Evolutionary conservation across 2,113 vertebrate genomes (phyloP).

Genomic region (Pollachius pollachius): DNA sequence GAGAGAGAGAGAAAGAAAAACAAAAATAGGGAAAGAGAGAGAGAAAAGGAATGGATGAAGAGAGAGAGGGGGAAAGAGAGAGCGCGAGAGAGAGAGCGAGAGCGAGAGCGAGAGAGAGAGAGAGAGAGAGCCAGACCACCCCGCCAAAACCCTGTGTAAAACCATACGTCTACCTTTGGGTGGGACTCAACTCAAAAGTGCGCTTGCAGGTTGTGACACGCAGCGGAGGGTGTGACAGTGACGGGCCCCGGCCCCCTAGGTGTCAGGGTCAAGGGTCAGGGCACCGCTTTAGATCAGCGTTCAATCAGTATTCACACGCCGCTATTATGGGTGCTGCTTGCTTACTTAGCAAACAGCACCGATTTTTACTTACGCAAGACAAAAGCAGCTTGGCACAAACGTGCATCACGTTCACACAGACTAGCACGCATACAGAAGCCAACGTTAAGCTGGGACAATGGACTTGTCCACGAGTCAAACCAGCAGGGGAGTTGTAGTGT

Average conservation of each 20-base stretch:
- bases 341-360: neutral
- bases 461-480: conserved; percentile 44
- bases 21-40: no score
- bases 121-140: no score
- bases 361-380: neutral
- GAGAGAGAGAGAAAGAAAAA: no score
- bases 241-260: neutral
- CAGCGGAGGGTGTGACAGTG: conserved; percentile 16
- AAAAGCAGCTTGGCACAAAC: neutral
- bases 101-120: no score
- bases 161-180: no score
- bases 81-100: no score
- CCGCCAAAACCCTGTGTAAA: no score
- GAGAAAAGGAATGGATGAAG: no score
- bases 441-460: conserved; percentile 14
- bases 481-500: conserved; percentile 31
- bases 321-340: neutral
- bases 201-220: conserved; percentile 14
- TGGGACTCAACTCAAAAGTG: no score
- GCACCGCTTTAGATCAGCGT: neutral
- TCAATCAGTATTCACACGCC: neutral
- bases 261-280: neutral
- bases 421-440: neutral
- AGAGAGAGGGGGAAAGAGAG: no score
- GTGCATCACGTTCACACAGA: conserved; percentile 11